Evolutionary conservation across 2,113 vertebrate species (phyloP), one percentile per base, ranked within the genome.

Genomic region (Ramphastos sulfuratus): DNA sequence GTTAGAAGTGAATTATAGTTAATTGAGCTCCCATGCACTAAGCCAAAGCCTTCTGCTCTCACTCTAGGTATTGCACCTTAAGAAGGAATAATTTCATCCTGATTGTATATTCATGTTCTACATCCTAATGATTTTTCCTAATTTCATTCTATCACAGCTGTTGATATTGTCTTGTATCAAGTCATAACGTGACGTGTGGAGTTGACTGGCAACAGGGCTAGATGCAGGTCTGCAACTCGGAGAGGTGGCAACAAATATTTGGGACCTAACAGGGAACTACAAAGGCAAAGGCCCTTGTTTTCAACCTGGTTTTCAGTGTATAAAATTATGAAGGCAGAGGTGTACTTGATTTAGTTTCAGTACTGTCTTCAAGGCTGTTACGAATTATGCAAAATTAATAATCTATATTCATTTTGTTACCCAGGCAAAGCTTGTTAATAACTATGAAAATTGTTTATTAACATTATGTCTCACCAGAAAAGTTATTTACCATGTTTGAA

Each of bases 141-240:
- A 67, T 59, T 23, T 87, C 10, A 18, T 73, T 75, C 39, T 35
- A 18, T 60, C 33, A 8, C 25, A 79, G 11, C 25, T 71, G 67
- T 79, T 50, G 46, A 33, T 59, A 54, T 31, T 63, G 44, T 82
- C 70, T 46, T 46, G 44, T 76, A 24, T 24, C 18, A 66, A 85
- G 46, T 27, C 14, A 25, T 30, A 71, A 74, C 0, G 0, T 11
- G 33, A 37, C 30, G 33, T 59, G 21, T 42, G 39, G 59, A 79
- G n/a, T 1, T 92, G 69, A 61, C 23, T 76, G n/a, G 50, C 52
- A 67, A 23, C 4, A 55, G 52, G 39, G 83, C 71, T 44, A 55
- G 50, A 27, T 56, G 71, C 35, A 92, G 31, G 42, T 85, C 66
- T 91, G 28, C 37, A 86, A 9, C 39, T 80, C 65, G 76, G 59